Percentiles rank a stretch among this genome's conserved stretches.
Evolutionary conservation across 2,888 invertebrate genomes (phyloP).

Genomic region (Cheilosia scutellata): DNA sequence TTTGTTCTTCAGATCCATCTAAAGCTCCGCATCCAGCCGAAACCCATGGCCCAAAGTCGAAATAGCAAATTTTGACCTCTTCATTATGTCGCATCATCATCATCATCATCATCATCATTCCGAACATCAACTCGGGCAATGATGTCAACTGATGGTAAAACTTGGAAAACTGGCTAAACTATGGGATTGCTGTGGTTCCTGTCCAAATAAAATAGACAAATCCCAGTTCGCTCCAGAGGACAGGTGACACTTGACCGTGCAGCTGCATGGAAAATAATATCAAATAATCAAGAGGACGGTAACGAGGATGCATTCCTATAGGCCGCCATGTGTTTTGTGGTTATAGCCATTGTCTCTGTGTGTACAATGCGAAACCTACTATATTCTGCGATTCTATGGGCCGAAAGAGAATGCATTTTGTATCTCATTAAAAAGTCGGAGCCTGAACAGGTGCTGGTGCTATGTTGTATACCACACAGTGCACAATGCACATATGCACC

Average conservation of each 20-base stretch:
- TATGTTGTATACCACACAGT: not conserved
- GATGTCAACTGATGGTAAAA: conserved; percentile 19
- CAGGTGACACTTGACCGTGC: conserved; percentile 6
- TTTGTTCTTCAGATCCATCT: not conserved
- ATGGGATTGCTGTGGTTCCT: conserved; percentile 24
- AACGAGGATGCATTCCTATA: not conserved
- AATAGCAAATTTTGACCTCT: conserved; percentile 1
- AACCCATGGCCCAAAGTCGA: not conserved
- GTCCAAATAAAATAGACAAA: conserved; percentile 31
- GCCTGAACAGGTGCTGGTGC: conserved; percentile 9
- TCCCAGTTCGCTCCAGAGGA: not conserved
- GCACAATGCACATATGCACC: not conserved
- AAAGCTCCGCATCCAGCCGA: not conserved
- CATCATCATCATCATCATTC: conserved; percentile 20
- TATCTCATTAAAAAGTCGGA: conserved; percentile 36
- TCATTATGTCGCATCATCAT: conserved; percentile 29
- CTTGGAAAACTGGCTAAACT: not conserved
- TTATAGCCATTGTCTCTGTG: conserved; percentile 14
- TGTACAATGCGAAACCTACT: not conserved
- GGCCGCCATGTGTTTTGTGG: conserved; percentile 30
- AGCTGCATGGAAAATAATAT: conserved; percentile 14
- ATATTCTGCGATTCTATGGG: conserved; percentile 21
- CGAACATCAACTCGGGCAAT: conserved; percentile 16
- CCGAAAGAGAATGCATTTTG: conserved; percentile 32
- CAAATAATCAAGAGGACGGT: conserved; percentile 26